Percentiles rank a stretch among this genome's conserved stretches.
These are phyloP conservation scores for Petrolisthes manimaculis DNA, from an alignment of 2,888 invertebrate species.

Conservation along the genomic window DNA sequence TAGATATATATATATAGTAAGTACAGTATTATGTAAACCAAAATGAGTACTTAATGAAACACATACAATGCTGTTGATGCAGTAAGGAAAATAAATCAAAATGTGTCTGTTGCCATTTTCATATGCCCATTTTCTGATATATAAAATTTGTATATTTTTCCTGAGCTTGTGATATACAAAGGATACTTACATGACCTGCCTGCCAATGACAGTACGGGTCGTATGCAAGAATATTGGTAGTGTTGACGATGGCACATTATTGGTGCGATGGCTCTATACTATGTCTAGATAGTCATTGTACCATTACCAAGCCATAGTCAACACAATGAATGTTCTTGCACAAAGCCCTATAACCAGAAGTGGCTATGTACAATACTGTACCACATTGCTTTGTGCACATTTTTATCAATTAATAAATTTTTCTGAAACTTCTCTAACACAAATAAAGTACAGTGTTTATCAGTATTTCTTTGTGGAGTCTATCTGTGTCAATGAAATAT, in stretches of 20 bases:
- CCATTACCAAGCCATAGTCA: too few relatives aligned
- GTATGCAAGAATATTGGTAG: too few relatives aligned
- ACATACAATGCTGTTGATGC: neutral
- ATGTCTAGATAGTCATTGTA: neutral
- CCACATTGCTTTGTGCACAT: constrained; percentile 11
- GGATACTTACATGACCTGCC: neutral
- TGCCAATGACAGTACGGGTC: neutral
- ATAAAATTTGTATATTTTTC: constrained; percentile 35
- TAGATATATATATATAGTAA: too few relatives aligned
- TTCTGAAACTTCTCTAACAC: neutral
- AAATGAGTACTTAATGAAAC: neutral
- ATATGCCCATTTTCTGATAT: constrained; percentile 41
- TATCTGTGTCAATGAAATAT: neutral
- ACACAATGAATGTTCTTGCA: too few relatives aligned
- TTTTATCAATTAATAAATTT: neutral
- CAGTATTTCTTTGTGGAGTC: constrained; percentile 25
- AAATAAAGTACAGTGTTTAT: neutral
- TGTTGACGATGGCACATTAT: neutral
- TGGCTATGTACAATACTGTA: neutral
- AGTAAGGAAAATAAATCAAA: constrained; percentile 26
- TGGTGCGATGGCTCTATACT: neutral
- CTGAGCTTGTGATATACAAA: constrained; percentile 25
- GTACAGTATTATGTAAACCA: neutral
- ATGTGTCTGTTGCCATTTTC: constrained; percentile 26
- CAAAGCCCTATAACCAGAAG: neutral